Evolutionary conservation across 2,888 invertebrate genomes (phyloP).

Genomic region (Xestia c-nigrum): DNA sequence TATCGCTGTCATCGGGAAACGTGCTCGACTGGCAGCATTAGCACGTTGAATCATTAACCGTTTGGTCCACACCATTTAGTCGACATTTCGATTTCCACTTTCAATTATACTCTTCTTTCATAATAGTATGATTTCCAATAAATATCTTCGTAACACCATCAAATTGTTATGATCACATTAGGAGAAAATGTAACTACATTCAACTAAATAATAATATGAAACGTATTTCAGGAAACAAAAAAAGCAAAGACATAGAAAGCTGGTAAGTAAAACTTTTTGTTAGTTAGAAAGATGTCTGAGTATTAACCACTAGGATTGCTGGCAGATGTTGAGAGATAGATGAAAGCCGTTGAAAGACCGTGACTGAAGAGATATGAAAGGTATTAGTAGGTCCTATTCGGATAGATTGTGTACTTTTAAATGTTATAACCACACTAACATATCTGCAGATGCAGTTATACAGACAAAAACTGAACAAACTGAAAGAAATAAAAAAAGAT

Average conservation of each 20-base stretch:
- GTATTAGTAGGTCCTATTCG: background rate
- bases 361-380: background rate
- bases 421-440: background rate
- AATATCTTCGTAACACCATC: background rate
- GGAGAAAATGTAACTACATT: background rate
- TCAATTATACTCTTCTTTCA: background rate
- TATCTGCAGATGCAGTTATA: slow-evolving; percentile 71
- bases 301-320: background rate
- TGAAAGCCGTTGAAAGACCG: background rate
- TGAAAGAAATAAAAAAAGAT: slow-evolving; percentile 63
- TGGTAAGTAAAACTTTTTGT: slow-evolving; percentile 39
- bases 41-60: background rate
- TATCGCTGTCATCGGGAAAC: background rate
- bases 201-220: background rate
- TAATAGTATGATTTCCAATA: background rate
- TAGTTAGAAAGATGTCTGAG: background rate
- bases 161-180: background rate
- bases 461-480: slow-evolving; percentile 67
- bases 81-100: background rate
- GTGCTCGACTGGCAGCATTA: background rate
- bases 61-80: no score
- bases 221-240: slow-evolving; percentile 38
- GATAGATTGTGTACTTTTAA: background rate
- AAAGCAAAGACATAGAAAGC: background rate
- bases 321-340: background rate